A percentile compares a stretch with the other conserved stretches of the same genome.
Conservation (phyloP, 2,797 vertebrate species). For the Geotrypetes seraphini region DNA sequence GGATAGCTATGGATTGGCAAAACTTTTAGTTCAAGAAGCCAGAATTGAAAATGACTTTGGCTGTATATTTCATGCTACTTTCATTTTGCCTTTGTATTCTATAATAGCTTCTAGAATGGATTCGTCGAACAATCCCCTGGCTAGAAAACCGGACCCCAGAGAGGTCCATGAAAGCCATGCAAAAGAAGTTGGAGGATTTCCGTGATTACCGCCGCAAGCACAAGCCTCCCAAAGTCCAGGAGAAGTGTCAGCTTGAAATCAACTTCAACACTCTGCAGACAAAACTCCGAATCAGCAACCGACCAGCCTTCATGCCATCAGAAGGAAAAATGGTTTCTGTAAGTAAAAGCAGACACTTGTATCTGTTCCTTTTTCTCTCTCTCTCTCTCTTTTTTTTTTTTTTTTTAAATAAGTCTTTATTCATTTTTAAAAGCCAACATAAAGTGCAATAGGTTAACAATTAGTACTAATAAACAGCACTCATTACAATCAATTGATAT, state of each 20-base stretch:
- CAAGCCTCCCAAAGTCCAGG: constrained; percentile 92
- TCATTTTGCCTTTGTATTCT: not conserved
- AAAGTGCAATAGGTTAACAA: no score
- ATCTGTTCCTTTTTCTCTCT: no score
- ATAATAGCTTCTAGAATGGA: constrained; percentile 88
- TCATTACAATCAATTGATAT: no score
- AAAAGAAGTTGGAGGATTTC: constrained; percentile 91
- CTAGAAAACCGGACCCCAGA: constrained; percentile 87
- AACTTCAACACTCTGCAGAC: constrained; percentile 97
- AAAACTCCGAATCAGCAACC: constrained; percentile 89
- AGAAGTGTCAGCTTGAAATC: constrained; percentile 96
- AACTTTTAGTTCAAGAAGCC: not conserved
- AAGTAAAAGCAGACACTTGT: constrained; percentile 45
- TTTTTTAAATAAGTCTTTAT: no score
- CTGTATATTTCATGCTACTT: not conserved
- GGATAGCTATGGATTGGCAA: no score
- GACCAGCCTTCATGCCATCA: constrained; percentile 94
- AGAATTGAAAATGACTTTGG: not conserved
- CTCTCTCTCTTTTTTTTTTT: no score
- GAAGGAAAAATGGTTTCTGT: constrained; percentile 98
- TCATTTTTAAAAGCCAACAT: no score
- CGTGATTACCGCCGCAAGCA: constrained; percentile 90
- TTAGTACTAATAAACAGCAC: no score
- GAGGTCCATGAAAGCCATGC: constrained; percentile 91
- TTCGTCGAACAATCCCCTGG: constrained; percentile 92